These are phyloP conservation scores for Aphidoletes aphidimyza DNA, from an alignment of 2,888 invertebrate species.

Conservation along the genomic window DNA sequence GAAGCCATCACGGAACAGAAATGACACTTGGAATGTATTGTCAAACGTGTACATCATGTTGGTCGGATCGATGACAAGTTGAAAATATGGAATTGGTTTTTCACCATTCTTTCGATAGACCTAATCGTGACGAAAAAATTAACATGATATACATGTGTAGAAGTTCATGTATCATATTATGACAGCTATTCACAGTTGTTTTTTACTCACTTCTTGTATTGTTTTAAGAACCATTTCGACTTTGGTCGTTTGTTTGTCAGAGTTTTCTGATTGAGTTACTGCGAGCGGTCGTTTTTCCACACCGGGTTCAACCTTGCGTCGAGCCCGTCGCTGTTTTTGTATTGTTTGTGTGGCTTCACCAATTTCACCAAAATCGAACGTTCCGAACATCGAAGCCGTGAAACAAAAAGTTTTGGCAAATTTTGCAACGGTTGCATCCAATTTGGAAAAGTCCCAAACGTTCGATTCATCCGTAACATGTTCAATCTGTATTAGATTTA, in stretches of 20 bases:
- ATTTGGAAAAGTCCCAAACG: slow-evolving; percentile 3
- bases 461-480: neutral
- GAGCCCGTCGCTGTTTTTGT: neutral
- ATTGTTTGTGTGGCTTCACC: neutral
- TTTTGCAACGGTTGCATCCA: neutral
- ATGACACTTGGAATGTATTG: slow-evolving; percentile 26
- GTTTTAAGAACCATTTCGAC: slow-evolving; percentile 31
- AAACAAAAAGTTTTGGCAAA: no score
- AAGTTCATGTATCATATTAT: neutral
- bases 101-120: neutral
- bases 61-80: slow-evolving; percentile 23
- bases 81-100: slow-evolving; percentile 32
- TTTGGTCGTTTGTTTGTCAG: neutral
- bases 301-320: neutral
- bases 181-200: neutral
- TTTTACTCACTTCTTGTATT: neutral
- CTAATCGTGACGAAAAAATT: neutral
- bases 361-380: neutral
- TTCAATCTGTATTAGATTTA: neutral
- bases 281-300: neutral
- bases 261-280: neutral
- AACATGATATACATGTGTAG: neutral
- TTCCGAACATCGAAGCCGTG: neutral
- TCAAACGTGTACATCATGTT: slow-evolving; percentile 48
- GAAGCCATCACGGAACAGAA: slow-evolving; percentile 5